A percentile compares a stretch with the other conserved stretches of the same genome.
phyloP scores from a whole-genome alignment of 1,140 invertebrate genomes.

The Chrysopa pallens region DNA sequence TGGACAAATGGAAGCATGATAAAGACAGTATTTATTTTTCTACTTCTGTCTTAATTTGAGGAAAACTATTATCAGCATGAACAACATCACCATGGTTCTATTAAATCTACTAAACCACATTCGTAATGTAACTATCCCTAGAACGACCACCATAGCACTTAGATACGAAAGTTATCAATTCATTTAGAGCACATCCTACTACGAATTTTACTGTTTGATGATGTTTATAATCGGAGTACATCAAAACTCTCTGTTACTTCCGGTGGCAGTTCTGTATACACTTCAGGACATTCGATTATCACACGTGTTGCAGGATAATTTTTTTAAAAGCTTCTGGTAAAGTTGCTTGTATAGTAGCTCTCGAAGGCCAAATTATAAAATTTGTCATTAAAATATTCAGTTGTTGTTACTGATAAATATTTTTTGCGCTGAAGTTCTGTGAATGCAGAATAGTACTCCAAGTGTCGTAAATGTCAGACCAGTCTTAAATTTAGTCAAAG shows the following conservation, averaged over 20 bases:
- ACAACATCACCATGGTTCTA: constrained; percentile 17
- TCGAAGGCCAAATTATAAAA: constrained; percentile 8
- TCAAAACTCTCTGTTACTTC: constrained; percentile 1
- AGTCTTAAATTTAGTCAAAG: neutral
- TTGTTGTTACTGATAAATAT: constrained; percentile 7
- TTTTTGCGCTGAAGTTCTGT: constrained; percentile 7
- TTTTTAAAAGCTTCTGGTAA: constrained; percentile 14
- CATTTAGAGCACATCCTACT: constrained; percentile 8
- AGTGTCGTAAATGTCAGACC: constrained; percentile 8
- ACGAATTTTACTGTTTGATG: constrained; percentile 4
- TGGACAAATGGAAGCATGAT: constrained; percentile 15
- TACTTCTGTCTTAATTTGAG: constrained; percentile 2
- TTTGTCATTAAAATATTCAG: constrained; percentile 4
- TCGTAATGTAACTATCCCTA: constrained; percentile 11
- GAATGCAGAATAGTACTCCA: constrained; percentile 11
- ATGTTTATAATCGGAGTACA: constrained; percentile 12
- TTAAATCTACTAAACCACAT: constrained; percentile 14
- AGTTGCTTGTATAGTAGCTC: constrained; percentile 4
- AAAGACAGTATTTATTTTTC: constrained; percentile 6
- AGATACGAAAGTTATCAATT: constrained; percentile 11
- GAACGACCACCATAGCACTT: constrained; percentile 11
- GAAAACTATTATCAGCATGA: constrained; percentile 21
- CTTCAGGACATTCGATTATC: constrained; percentile 19
- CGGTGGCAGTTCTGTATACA: constrained; percentile 5
- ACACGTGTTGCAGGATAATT: constrained; percentile 9